Conservation (phyloP, 2,888 invertebrate species). For the Lochmaea crataegi region DNA sequence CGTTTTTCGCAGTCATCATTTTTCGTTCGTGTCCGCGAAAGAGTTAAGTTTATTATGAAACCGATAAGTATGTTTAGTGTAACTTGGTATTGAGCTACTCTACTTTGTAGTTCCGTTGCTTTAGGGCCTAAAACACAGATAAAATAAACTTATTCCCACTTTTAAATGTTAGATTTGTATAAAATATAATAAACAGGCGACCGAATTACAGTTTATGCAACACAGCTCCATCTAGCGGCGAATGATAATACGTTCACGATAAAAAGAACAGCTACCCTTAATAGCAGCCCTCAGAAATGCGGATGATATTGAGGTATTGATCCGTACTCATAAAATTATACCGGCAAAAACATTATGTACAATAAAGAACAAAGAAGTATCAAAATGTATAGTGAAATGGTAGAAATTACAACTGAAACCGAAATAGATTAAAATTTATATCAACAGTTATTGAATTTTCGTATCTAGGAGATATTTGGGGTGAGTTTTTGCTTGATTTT, state of each 20-base stretch:
- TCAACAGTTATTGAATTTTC: not conserved
- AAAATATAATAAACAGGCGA: too few relatives aligned
- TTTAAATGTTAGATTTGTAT: too few relatives aligned
- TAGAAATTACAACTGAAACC: constrained; percentile 9
- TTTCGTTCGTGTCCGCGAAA: too few relatives aligned
- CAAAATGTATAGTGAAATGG: constrained; percentile 23
- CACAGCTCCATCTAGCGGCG: not conserved
- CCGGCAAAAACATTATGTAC: constrained; percentile 7
- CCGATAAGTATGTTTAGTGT: too few relatives aligned
- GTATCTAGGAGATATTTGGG: not conserved
- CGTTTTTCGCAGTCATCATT: too few relatives aligned
- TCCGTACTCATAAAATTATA: not conserved
- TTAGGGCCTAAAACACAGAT: too few relatives aligned
- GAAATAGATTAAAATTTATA: constrained; percentile 4
- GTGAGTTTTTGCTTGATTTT: not conserved
- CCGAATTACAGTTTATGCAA: not conserved
- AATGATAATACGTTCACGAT: not conserved
- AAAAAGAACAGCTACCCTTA: not conserved
- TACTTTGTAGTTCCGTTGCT: too few relatives aligned
- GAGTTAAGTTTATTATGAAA: too few relatives aligned
- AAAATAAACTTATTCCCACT: too few relatives aligned
- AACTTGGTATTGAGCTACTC: too few relatives aligned
- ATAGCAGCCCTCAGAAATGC: not conserved
- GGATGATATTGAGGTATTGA: constrained; percentile 5
- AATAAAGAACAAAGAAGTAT: constrained; percentile 24